Percentiles rank a stretch among this genome's conserved stretches.
phyloP scores from a whole-genome alignment of 2,888 invertebrate genomes.

The Pseudoips prasinana region DNA sequence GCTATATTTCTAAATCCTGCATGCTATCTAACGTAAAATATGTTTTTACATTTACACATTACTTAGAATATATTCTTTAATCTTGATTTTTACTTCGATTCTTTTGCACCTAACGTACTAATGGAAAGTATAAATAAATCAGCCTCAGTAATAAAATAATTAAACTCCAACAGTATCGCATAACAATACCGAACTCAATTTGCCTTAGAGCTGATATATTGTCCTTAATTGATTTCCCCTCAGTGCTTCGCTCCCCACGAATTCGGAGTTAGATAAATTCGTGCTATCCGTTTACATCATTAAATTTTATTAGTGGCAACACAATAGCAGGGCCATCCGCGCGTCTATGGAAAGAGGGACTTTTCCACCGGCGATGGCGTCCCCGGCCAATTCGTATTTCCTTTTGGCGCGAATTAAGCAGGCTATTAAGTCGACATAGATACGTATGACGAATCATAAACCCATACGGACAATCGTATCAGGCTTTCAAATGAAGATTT shows the following conservation, averaged over 20 bases:
- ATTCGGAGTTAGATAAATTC: constrained; percentile 72
- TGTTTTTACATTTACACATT: no score
- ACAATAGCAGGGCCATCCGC: constrained; percentile 64
- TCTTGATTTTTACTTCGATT: constrained; percentile 4
- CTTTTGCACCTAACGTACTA: no score
- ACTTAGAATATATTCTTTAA: no score
- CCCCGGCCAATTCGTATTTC: constrained; percentile 73
- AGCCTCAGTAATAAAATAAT: constrained; percentile 9
- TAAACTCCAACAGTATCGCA: constrained; percentile 54
- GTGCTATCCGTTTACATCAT: constrained; percentile 81
- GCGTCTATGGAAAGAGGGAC: constrained; percentile 60
- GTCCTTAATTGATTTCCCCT: constrained; percentile 74
- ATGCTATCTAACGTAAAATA: no score
- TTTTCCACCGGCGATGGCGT: constrained; percentile 61
- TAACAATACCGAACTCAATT: constrained; percentile 54
- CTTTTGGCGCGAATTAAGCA: constrained; percentile 77
- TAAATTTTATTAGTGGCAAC: constrained; percentile 79
- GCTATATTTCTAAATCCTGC: no score
- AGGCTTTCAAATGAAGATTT: constrained; percentile 56
- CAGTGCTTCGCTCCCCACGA: constrained; percentile 56
- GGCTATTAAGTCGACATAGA: constrained; percentile 74
- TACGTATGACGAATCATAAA: constrained; percentile 77
- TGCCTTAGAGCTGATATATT: constrained; percentile 62
- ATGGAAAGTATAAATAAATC: no score
- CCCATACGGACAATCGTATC: constrained; percentile 54